Evolutionary conservation across 2,113 vertebrate genomes (phyloP).

Genomic region (Benthochromis sp.): DNA sequence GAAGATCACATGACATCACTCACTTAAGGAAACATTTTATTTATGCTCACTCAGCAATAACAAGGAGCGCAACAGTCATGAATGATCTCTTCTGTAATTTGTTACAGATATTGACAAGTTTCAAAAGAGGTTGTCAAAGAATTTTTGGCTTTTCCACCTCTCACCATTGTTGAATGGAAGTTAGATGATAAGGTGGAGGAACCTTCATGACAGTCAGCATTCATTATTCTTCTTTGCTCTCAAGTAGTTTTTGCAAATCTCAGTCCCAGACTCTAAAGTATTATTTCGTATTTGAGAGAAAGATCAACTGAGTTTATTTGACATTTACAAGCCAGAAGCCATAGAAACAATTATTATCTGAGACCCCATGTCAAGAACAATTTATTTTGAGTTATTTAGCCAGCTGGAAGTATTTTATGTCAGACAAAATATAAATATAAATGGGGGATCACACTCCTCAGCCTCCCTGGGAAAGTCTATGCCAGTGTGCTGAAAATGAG

Average conservation of each 20-base stretch:
- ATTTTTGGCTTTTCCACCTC: not conserved
- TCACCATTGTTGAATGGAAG: not conserved
- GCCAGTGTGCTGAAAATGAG: not conserved
- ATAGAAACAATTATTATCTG: not conserved
- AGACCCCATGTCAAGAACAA: not conserved
- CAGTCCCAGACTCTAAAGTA: not conserved
- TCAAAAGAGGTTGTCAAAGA: not conserved
- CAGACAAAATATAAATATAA: not conserved
- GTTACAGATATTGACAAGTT: not conserved
- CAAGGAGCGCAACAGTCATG: accelerated
- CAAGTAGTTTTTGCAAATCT: not conserved
- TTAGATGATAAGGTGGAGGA: not conserved
- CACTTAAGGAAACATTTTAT: not conserved
- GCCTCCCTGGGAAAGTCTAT: not conserved
- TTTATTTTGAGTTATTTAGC: constrained; percentile 1
- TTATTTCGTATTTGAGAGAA: not conserved
- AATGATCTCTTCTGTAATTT: not conserved
- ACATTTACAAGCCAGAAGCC: not conserved
- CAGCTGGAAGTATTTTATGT: not conserved
- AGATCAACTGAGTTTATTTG: not conserved
- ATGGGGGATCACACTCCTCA: not conserved
- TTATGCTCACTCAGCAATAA: not conserved
- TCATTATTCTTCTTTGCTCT: not conserved
- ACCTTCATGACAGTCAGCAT: not conserved
- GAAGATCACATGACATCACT: not conserved